phyloP scores from a whole-genome alignment of 2,888 invertebrate species.

The Idaea biselata region DNA sequence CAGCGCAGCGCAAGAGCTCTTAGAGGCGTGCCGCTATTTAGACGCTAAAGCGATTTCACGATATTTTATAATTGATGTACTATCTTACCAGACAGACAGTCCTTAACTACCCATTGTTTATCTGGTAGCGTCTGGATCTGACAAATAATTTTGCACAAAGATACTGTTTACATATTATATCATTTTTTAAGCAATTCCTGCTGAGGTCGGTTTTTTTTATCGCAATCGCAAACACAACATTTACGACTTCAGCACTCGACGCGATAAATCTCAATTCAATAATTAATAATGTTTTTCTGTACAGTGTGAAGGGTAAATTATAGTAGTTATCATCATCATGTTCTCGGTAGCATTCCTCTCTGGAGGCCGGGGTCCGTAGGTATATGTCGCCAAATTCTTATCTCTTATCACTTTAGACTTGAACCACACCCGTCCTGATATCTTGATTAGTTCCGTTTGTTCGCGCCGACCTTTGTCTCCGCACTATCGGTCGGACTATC shows the following conservation, averaged over 20 bases:
- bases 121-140: background rate
- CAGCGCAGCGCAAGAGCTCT: conserved; percentile 44
- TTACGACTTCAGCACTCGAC: no score
- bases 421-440: conserved; percentile 36
- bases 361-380: no score
- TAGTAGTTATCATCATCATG: no score
- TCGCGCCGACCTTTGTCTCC: conserved; percentile 65
- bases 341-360: no score
- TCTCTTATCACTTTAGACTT: conserved; percentile 15
- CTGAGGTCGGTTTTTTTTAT: no score
- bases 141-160: background rate
- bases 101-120: background rate
- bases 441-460: conserved; percentile 65
- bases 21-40: background rate
- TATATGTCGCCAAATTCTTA: background rate
- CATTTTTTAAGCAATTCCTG: no score
- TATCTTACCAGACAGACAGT: background rate
- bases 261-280: no score
- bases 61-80: background rate
- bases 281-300: no score
- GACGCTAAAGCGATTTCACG: background rate
- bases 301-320: no score
- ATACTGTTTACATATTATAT: background rate
- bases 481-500: conserved; percentile 50
- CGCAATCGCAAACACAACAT: no score